Conservation (phyloP, 2,113 vertebrate species). For the Argyrosomus japonicus region DNA sequence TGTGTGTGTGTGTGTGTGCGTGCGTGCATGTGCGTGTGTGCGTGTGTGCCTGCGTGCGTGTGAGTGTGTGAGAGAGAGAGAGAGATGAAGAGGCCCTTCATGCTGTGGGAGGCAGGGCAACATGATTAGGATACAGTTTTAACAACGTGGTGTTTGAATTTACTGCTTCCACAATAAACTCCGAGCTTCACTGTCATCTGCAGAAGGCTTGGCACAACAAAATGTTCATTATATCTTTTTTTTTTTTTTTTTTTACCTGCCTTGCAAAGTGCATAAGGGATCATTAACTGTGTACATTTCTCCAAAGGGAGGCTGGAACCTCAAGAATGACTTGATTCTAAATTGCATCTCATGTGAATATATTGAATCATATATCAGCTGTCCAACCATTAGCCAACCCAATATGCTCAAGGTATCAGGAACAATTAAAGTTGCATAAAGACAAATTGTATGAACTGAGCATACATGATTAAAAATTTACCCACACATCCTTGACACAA, state of each 20-base stretch:
- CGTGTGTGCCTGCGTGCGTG: no score
- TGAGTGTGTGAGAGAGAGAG: background rate
- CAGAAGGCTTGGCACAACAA: background rate
- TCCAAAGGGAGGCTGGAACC: background rate
- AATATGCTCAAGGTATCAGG: background rate
- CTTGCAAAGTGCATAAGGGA: conserved; percentile 1
- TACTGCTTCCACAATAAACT: background rate
- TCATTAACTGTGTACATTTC: background rate
- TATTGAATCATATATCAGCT: background rate
- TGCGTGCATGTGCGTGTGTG: no score
- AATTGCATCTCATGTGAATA: background rate
- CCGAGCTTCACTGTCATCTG: background rate
- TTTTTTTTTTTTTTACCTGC: background rate
- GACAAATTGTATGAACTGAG: background rate
- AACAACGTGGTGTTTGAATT: background rate
- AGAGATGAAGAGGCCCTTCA: conserved; percentile 21
- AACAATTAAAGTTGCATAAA: background rate
- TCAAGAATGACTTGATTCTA: conserved; percentile 11
- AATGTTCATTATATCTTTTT: background rate
- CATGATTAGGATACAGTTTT: conserved; percentile 39
- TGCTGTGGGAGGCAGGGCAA: background rate
- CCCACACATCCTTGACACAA: background rate
- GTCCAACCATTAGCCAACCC: background rate
- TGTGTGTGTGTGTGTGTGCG: conserved; percentile 15
- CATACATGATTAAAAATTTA: conserved; percentile 4